Evolutionary conservation across 2,113 vertebrate genomes (phyloP).

Genomic region (Perca schrenkii): DNA sequence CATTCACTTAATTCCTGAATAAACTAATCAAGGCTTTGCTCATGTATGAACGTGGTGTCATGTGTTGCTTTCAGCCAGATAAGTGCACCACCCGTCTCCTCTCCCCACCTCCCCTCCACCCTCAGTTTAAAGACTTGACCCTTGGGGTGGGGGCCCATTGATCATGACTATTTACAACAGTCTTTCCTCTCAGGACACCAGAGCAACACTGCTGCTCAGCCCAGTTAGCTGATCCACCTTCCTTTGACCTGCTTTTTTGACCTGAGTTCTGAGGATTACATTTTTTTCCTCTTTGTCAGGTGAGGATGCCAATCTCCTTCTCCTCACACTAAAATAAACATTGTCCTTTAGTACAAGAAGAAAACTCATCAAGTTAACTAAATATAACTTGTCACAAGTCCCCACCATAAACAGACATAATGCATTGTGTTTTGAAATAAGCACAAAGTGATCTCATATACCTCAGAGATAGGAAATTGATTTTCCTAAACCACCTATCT

Average conservation of each 20-base stretch:
- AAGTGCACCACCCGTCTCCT: constrained; percentile 6
- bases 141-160: constrained; percentile 29
- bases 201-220: constrained; percentile 17
- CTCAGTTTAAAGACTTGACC: constrained; percentile 49
- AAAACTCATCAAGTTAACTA: not conserved
- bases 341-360: not conserved
- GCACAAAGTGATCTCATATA: not conserved
- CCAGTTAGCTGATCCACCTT: constrained; percentile 2
- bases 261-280: not conserved
- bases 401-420: not conserved
- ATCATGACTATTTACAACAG: constrained; percentile 62
- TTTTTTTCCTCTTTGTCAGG: not conserved
- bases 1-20: not conserved
- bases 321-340: not conserved
- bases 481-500: not conserved
- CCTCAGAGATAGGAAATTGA: not conserved
- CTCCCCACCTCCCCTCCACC: not conserved
- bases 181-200: constrained; percentile 30
- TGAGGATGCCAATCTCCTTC: not conserved
- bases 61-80: constrained; percentile 37
- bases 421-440: not conserved
- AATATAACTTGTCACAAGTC: not conserved
- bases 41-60: constrained; percentile 22
- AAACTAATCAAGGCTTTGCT: constrained; percentile 20
- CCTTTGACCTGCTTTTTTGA: constrained; percentile 6